Base-by-base conservation (phyloP, 2,888 invertebrate species). In the Cyrtodaria siliqua region DNA sequence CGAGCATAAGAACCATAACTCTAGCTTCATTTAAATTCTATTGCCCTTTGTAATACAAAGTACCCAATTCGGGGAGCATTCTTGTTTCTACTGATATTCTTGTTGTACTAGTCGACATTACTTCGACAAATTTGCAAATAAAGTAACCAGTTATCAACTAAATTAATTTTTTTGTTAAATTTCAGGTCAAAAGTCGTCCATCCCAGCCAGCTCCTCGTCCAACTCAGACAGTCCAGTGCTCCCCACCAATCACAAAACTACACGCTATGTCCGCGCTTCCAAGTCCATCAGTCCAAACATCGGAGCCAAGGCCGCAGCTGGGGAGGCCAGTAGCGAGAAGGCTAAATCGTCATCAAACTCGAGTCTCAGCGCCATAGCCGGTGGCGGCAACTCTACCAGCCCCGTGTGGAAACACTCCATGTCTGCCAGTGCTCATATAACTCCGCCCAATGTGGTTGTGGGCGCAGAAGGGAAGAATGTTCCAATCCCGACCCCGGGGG, bases 391-490 rank as follows among this genome's bases (percentile, higher is more conserved):
- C 50, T 42, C 78, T 18, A 55, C 70, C 27, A 73, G 79, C 56
- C 79, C 83, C 40, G 73, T 72, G 20, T 80, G 82, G 14, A 96
- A 96, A 92, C 95, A 95, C 94, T 90, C 95, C 95, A 57, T 92
- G 47, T 89, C 93, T n/a, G 86, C 94, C 27, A 79, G 85, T 66
- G 73, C 85, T 59, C 85, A 87, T 70, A 87, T 89, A 55, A 87
- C 90, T 40, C 93, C 94, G n/a, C 93, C 94, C 24, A 93, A 93
- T 81, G 91, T 93, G 12, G 91, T 93, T 23, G 88, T 92, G 20
- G 87, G 87, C 8, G 87, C 87, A n/a, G 75, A 84, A 26, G 86
- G 85, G 4, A 84, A 82, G n/a, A 50, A 60, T 18, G 56, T 53
- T 16, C 44, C 74, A 33, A 61, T 68, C n/a, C 18, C 49, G 3